These are phyloP conservation scores for Watsonalla cultraria DNA, from an alignment of 2,888 invertebrate genomes.

Conservation along the genomic window DNA sequence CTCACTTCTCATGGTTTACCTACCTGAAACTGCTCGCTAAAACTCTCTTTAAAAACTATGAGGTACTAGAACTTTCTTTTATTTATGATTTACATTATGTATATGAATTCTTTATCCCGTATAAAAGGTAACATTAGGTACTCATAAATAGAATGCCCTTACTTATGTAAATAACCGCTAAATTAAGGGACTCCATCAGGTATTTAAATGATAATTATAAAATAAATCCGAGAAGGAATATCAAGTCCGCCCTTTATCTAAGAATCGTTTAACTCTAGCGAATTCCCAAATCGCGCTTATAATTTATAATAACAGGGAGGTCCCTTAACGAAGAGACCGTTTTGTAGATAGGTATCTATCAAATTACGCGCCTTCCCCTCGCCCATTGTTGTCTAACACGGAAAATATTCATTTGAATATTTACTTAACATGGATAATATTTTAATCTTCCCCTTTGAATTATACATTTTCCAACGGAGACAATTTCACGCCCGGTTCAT, in stretches of 20 bases:
- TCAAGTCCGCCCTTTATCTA: conserved; percentile 34
- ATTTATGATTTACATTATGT: no score
- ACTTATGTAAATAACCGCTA: no score
- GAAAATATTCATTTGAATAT: conserved; percentile 80
- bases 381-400: conserved; percentile 77
- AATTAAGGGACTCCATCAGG: no score
- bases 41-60: no score
- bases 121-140: no score
- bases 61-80: no score
- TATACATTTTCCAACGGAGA: conserved; percentile 78
- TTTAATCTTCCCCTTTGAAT: conserved; percentile 80
- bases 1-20: no score
- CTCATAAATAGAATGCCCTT: no score
- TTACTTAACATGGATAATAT: conserved; percentile 81
- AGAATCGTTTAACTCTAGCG: conserved; percentile 64
- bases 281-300: conserved; percentile 73
- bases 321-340: conserved; percentile 72
- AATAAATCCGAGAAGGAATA: no score
- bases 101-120: no score
- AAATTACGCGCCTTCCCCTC: conserved; percentile 73
- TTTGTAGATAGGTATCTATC: conserved; percentile 78
- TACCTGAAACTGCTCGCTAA: no score
- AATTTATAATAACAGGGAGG: conserved; percentile 75
- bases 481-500: conserved; percentile 69
- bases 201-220: no score